Evolutionary conservation across 2,113 vertebrate genomes (phyloP), one percentile per base, ranked within the genome.

Genomic region (Cynocephalus volans): DNA sequence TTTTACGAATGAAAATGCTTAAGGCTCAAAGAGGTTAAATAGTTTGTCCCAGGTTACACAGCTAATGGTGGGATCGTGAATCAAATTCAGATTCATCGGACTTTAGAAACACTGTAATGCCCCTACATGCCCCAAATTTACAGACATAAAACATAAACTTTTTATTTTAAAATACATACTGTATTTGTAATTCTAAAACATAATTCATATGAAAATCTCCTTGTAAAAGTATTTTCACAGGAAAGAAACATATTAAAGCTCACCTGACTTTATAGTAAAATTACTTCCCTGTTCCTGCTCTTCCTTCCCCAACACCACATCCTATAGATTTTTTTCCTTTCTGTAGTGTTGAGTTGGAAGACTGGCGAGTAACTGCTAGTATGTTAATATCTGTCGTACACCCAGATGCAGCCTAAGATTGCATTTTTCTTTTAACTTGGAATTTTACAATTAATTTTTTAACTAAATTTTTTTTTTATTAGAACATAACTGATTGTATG

Each of bases 181-280:
- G 58, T 56, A 72, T 70, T 33, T 69, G 28, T 81, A 50, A 56
- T 36, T 90, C 19, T 52, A 56, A 72, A 93, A 80, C 7, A 33
- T 5, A 73, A 73, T 77, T 41, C 21, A 17, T 54, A 19, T n/a
- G n/a, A 93, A 90, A 97, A 90, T 62, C 13, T 65, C 2, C 93
- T 41, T 86, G 26, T 79, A 64, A 93, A 93, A 70, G 24, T 93
- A 86, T 73, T 67, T 54, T 58, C n/a, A n/a, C 5, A 89, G 31
- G 15, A 65, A 64, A 58, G 33, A 75, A 69, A 67, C 33, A 58
- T 64, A 60, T 28, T 64, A 64, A 87, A 54, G 15, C n/a, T 70
- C 33, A 62, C 10, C 2, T 36, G 65, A 76, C 73, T 64, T 64
- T 31, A 31, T 48, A 24, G n/a, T 58, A 48, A 7, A n/a, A 93